Base-by-base conservation (phyloP, 2,888 invertebrate genomes). In the Drosophila pseudotalamancana region DNA sequence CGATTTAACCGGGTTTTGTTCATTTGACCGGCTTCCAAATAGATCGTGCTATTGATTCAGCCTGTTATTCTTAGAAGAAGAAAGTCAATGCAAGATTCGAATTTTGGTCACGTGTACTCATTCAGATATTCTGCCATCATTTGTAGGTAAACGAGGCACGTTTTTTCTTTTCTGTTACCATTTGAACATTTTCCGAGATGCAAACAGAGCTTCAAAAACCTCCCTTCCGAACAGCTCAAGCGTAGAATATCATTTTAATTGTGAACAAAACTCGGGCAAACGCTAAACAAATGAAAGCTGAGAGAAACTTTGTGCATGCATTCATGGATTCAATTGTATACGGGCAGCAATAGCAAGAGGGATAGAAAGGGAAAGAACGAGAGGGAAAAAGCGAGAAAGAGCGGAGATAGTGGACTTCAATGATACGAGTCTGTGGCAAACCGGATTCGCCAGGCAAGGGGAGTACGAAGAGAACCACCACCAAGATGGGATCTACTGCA, bases 241-340 rank as follows among this genome's bases (percentile, higher is more conserved):
- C 87, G 80, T 72, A 80, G 82, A 88, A 84, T 88, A 77, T 83
- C 72, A 74, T 74, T 82, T 80, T 84, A 88, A 87, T 88, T 84
- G 80, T 78, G 79, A 87, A 87, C 72, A 77, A 82, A 87, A 83
- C 62, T 77, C 66, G 64, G 42, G 32, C 72, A 84, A 86, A 87
- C 84, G 77, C 66, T 77, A 69, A 86, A 80, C 78, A 80, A 88
- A 89, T 88, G 77, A 88, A 78, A 86, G 75, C 72, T 62, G 74
- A 56, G 29, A 60, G 71, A 73, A 81, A 71, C 59, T 39, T 43
- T 51, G 34, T 49, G 57, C 66, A 32, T 27, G 34, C 32, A 34
- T 49, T 11, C 21, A 39, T 40, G 25, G 48, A 19, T 42, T 62
- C 42, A 45, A 4, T 31, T 16, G 31, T n/a, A 5, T n/a, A n/a